Evolutionary conservation across 2,797 vertebrate genomes (phyloP), one percentile per base, ranked within the genome.

Genomic region (Sciurus vulgaris): DNA sequence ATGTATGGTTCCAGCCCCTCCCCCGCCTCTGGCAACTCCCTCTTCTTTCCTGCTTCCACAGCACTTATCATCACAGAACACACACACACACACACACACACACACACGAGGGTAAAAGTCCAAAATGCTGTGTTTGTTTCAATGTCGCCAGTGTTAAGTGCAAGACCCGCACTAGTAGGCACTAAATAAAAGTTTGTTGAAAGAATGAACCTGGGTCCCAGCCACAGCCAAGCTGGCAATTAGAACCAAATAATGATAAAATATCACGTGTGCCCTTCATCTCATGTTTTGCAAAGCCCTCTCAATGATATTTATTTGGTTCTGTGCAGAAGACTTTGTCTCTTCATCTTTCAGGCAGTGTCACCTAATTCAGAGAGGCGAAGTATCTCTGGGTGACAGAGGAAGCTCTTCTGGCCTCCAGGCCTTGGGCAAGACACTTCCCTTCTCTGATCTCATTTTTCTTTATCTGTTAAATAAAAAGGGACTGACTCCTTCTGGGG

Each of bases 401-500:
- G 76, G 61, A 89, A 93, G 88, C 67, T 20, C 61, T 95, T 26
- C 69, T 24, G 35, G 88, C 41, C 88, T 84, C 28, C n/a, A 30
- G 24, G 38, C 20, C 76, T 51, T 51, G 5, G 13, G 56, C 63
- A 38, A 91, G 81, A 63, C 84, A 47, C 81, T 76, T 72, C 91
- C 54, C 20, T 47, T 44, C 51, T 73, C 65, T 72, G 65, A 87
- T 84, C 72, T 89, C 78, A 30, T 89, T 89, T 78, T 90, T 76
- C 54, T 90, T 82, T 91, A 44, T 84, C 67, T 86, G 44, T 72
- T 22, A 73, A 94, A 54, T 86, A 63, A 94, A 77, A 86, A 87
- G 89, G 30, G 49, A 78, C 35, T 74, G 65, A 17, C 10, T 83
- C 49, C 74, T 86, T 49, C 88, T 85, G 28, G 47, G 72, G 33